These are phyloP conservation scores for Leucoma salicis DNA, from an alignment of 2,888 invertebrate species.

Conservation along the genomic window DNA sequence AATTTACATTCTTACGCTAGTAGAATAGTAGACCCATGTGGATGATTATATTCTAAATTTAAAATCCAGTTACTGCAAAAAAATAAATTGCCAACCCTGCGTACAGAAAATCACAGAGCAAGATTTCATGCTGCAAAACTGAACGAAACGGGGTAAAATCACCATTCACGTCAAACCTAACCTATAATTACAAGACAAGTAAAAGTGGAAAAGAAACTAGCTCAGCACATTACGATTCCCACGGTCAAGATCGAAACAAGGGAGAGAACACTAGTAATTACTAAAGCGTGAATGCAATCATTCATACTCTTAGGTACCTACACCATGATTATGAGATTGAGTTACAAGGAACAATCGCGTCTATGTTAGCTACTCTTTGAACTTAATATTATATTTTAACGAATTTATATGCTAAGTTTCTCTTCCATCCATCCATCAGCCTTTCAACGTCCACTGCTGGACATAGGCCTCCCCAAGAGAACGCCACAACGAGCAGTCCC, in stretches of 20 bases:
- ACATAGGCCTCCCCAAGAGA: no score
- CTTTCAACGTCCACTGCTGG: no score
- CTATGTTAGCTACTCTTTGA: neutral
- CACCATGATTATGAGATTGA: constrained; percentile 5
- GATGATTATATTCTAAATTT: no score
- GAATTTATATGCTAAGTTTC: no score
- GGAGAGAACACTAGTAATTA: constrained; percentile 41
- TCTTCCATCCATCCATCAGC: no score
- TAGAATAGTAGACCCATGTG: no score
- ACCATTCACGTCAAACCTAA: constrained; percentile 15
- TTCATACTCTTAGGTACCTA: constrained; percentile 20
- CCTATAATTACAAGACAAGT: constrained; percentile 42
- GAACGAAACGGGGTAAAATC: constrained; percentile 1
- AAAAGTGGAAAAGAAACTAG: constrained; percentile 59
- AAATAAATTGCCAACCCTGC: neutral
- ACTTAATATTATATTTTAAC: neutral
- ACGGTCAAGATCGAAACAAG: constrained; percentile 56
- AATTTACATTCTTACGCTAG: no score
- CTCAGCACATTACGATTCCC: constrained; percentile 49
- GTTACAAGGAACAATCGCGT: constrained; percentile 13
- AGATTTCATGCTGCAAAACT: neutral
- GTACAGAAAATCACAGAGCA: neutral
- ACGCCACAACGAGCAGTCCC: no score
- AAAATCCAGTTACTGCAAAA: no score
- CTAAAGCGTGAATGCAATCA: constrained; percentile 32